Percentiles rank a stretch among this genome's conserved stretches.
Evolutionary conservation across 2,113 vertebrate genomes (phyloP).

Genomic region (Lepus americanus): DNA sequence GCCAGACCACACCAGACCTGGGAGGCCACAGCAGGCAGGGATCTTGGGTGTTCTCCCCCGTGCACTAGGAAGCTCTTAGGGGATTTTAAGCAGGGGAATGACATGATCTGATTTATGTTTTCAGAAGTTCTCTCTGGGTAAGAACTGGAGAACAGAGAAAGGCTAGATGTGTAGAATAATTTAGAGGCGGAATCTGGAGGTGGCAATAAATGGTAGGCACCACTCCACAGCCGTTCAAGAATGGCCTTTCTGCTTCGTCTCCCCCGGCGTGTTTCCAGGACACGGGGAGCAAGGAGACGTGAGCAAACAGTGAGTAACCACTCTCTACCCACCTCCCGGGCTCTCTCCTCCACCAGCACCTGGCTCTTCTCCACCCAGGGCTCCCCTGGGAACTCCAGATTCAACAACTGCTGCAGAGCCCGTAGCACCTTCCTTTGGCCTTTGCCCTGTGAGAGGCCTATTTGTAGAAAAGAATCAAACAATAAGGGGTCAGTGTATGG

Average conservation of each 20-base stretch:
- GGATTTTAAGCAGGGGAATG: neutral
- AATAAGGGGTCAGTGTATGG: neutral
- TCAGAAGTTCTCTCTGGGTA: conserved; percentile 22
- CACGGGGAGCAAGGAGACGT: neutral
- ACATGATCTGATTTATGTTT: conserved; percentile 35
- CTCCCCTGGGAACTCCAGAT: neutral
- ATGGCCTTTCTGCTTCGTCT: neutral
- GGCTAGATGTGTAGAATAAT: neutral
- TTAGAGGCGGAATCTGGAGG: neutral
- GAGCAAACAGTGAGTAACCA: neutral
- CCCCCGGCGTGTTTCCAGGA: neutral
- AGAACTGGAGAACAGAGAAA: neutral
- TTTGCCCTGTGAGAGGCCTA: neutral
- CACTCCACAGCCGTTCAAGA: neutral
- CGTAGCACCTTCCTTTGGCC: neutral
- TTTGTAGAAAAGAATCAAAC: neutral
- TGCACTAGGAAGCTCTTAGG: neutral
- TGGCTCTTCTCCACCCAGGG: neutral
- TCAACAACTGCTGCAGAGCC: neutral
- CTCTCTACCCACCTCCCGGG: neutral
- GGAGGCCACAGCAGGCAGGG: too few species aligned
- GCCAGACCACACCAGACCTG: neutral
- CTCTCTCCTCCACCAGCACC: neutral
- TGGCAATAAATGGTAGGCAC: neutral
- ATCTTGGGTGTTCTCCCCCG: neutral